Evolutionary conservation across 92 coral and sea anemone species (phyloP).

Genomic region (Parazoanthus darwini): DNA sequence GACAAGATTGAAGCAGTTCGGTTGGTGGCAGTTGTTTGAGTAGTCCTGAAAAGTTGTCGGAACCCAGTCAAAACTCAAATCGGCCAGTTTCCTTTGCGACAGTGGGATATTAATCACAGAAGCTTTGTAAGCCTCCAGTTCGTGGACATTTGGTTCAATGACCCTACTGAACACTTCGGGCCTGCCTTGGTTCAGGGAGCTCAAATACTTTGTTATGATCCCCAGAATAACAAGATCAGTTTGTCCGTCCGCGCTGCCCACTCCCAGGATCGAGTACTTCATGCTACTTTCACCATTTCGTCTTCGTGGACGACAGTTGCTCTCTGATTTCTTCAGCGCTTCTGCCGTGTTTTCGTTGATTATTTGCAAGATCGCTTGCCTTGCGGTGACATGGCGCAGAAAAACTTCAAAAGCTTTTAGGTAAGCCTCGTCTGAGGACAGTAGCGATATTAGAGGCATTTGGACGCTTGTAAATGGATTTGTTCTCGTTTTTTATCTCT

Average conservation of each 20-base stretch:
- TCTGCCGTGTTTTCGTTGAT: slow-evolving; percentile 39
- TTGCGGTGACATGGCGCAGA: slow-evolving; percentile 45
- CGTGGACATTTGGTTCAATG: slow-evolving; percentile 47
- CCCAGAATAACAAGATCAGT: slow-evolving; percentile 54
- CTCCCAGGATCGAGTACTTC: slow-evolving; percentile 56
- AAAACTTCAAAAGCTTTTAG: slow-evolving; percentile 41
- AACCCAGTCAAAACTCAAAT: slow-evolving; percentile 56
- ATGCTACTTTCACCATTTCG: slow-evolving; percentile 33
- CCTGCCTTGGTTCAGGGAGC: slow-evolving; percentile 45
- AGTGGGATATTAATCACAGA: slow-evolving; percentile 40
- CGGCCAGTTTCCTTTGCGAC: slow-evolving; percentile 46
- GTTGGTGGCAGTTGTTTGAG: slow-evolving; percentile 42
- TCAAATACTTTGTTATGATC: slow-evolving; percentile 52
- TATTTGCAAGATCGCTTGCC: slow-evolving; percentile 40
- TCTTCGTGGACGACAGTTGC: slow-evolving; percentile 8
- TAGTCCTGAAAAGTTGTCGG: slow-evolving; percentile 53
- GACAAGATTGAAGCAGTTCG: slow-evolving; percentile 43
- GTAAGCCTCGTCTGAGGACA: slow-evolving; percentile 40
- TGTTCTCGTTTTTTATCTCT: background rate
- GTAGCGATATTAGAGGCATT: slow-evolving; percentile 41
- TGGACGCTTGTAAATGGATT: background rate
- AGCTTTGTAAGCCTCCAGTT: slow-evolving; percentile 48
- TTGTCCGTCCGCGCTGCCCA: slow-evolving; percentile 59
- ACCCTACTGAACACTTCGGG: slow-evolving; percentile 49
- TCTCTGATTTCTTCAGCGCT: slow-evolving; percentile 16